phyloP scores from a whole-genome alignment of 2,797 vertebrate species.

The Psittacula echo region DNA sequence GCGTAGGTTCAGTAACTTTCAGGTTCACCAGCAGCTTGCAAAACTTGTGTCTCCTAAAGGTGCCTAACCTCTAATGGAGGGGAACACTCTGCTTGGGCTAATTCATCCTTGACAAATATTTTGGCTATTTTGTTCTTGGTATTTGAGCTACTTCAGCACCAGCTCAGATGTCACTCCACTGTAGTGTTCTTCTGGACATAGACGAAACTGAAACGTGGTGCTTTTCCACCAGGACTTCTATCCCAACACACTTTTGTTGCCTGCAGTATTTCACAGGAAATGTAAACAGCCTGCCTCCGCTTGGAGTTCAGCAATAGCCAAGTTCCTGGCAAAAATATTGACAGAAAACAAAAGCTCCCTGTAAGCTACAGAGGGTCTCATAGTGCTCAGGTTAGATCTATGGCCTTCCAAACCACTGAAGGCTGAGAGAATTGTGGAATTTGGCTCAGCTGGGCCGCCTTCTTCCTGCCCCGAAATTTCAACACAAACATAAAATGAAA shows the following conservation, averaged over 20 bases:
- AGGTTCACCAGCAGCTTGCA: background rate
- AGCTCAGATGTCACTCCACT: background rate
- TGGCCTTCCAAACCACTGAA: background rate
- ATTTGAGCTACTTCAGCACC: background rate
- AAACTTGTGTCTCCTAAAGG: background rate
- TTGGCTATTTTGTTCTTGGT: background rate
- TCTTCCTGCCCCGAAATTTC: constrained; percentile 53
- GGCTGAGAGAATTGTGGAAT: background rate
- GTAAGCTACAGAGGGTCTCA: background rate
- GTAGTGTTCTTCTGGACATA: background rate
- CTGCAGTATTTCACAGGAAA: background rate
- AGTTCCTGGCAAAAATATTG: background rate
- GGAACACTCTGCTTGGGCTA: background rate
- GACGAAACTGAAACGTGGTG: rapidly evolving
- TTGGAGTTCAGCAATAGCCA: background rate
- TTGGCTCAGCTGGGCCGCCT: background rate
- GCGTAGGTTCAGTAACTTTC: background rate
- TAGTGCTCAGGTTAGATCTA: background rate
- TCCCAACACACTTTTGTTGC: background rate
- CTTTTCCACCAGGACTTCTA: background rate
- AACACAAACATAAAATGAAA: background rate
- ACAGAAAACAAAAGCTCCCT: background rate
- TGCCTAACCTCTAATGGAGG: background rate
- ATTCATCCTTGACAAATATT: background rate
- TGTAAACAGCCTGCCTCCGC: background rate